Evolutionary conservation across 35 echinoderm and acorn worm species (phyloP), one percentile per base, ranked within the genome.

Genomic region (Lytechinus variegatus): DNA sequence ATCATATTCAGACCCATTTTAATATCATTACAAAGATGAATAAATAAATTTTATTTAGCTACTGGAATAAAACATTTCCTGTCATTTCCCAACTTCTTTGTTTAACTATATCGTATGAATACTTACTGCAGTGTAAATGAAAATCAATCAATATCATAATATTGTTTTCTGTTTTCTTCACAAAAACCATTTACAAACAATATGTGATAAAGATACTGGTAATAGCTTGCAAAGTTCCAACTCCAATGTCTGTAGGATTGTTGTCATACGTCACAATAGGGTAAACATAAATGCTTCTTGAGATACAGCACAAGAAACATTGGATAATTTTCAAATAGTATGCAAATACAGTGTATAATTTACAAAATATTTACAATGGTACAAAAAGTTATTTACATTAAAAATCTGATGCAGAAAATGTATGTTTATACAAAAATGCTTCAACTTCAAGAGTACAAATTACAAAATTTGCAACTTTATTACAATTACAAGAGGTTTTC

Each of bases 301-400:
- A 44, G 10, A 60, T 16, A 60, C 57, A 60, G n/a, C 66, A 79
- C 19, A 24, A 79, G 66, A 7, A 24, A 79, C 66, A 19, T 16
- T 79, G 66, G 66, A 24, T 24, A 79, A n/a, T 5, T 79, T 79
- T 24, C 66, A 79, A 79, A 79, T 79, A 79, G 16, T 79, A 79
- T 79, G 19, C 21, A 79, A 79, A 79, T 79, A 24, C 19, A 79
- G 66, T 79, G 66, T 79, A 79, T 79, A 79, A 79, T 79, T 79
- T 79, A 79, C 66, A 79, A 79, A 79, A 79, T 79, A 79, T 79
- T 79, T 79, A 79, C 66, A 79, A 79, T 79, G 66, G 19, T 79
- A 79, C 66, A 79, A 79, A 79, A 79, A 24, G n/a, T 79, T n/a
- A 79, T 79, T 79, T 79, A 79, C 66, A 79, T 7, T 79, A 79